Conservation (phyloP, 2,888 invertebrate genomes). For the Serrognathus titanus region DNA sequence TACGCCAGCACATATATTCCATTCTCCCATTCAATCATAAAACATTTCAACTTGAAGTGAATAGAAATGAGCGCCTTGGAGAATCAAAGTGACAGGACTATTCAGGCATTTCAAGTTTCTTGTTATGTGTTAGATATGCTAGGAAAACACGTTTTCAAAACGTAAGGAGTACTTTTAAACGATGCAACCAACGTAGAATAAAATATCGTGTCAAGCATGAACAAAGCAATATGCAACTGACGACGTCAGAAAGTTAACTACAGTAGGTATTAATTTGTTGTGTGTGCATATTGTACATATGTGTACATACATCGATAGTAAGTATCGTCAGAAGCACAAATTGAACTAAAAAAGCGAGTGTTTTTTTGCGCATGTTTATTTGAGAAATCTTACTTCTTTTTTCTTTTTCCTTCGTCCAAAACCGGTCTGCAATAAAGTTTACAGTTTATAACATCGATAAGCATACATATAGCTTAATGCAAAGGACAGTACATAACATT, state of each 20-base stretch:
- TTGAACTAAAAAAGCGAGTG: slow-evolving; percentile 42
- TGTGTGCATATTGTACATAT: slow-evolving; percentile 9
- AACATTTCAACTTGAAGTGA: too few species aligned
- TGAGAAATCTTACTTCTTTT: slow-evolving; percentile 91
- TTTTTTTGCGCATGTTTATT: slow-evolving; percentile 43
- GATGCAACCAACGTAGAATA: neutral
- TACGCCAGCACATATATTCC: too few species aligned
- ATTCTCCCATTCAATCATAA: too few species aligned
- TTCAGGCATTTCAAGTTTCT: too few species aligned
- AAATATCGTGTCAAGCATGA: slow-evolving; percentile 15
- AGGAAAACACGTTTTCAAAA: too few species aligned
- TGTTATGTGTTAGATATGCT: too few species aligned
- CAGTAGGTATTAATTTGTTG: slow-evolving; percentile 13
- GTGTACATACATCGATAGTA: slow-evolving; percentile 14
- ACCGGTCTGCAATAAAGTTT: slow-evolving; percentile 72
- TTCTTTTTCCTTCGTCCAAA: slow-evolving; percentile 97
- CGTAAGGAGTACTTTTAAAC: too few species aligned
- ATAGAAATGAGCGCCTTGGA: too few species aligned
- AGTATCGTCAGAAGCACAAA: slow-evolving; percentile 45
- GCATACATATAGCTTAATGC: slow-evolving; percentile 40
- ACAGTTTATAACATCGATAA: slow-evolving; percentile 48
- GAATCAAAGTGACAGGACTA: too few species aligned
- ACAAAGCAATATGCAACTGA: slow-evolving; percentile 19
- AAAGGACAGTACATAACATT: slow-evolving; percentile 26
- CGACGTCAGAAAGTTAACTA: slow-evolving; percentile 8